These are phyloP conservation scores for Ormyrus nitidulus DNA, from an alignment of 2,888 invertebrate species.

Conservation along the genomic window DNA sequence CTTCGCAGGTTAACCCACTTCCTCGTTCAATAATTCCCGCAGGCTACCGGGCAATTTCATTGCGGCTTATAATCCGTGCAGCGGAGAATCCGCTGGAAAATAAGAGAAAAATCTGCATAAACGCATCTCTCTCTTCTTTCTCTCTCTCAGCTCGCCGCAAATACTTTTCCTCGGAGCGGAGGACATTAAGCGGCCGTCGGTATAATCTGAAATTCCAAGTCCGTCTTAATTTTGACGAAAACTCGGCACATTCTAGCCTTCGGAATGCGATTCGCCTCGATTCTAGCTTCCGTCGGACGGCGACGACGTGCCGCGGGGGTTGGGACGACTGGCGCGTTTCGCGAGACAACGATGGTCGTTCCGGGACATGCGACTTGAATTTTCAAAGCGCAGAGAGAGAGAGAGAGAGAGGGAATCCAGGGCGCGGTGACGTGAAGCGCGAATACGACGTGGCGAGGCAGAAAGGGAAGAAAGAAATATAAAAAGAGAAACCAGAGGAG, in stretches of 20 bases:
- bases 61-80: not conserved
- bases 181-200: too few relatives aligned
- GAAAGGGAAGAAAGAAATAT: conserved; percentile 41
- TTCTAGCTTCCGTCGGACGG: too few relatives aligned
- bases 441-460: conserved; percentile 31
- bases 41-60: not conserved
- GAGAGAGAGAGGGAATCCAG: conserved; percentile 12
- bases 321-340: not conserved
- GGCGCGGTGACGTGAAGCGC: conserved; percentile 35
- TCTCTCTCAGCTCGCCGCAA: too few relatives aligned
- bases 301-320: too few relatives aligned
- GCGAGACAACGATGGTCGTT: conserved; percentile 38
- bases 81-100: not conserved
- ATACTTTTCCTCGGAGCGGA: not conserved
- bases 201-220: conserved; percentile 30
- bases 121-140: not conserved
- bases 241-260: conserved; percentile 22
- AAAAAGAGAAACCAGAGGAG: not conserved
- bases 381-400: not conserved
- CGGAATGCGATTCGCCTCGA: conserved; percentile 15
- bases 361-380: conserved; percentile 41
- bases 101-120: conserved; percentile 26
- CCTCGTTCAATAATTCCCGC: not conserved
- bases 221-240: conserved; percentile 45
- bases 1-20: not conserved